A percentile compares a stretch with the other conserved stretches of the same genome.
Evolutionary conservation across 2,888 invertebrate genomes (phyloP).

Genomic region (Tinea trinotella): DNA sequence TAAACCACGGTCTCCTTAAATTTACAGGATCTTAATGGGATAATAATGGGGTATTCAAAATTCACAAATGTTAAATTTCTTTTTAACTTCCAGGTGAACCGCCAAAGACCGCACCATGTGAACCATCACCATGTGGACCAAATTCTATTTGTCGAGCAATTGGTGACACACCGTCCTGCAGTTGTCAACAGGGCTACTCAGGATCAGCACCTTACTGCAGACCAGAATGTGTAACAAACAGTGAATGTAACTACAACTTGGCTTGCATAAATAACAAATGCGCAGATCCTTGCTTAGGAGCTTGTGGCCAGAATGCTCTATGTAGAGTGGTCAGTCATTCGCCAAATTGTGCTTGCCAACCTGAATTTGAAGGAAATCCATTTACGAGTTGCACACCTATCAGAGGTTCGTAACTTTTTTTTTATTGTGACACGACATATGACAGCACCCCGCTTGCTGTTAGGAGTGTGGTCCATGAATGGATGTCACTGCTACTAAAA

Average conservation of each 20-base stretch:
- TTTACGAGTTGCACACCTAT: conserved; percentile 76
- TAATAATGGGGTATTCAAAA: too few relatives aligned
- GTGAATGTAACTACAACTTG: conserved; percentile 82
- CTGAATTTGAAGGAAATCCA: conserved; percentile 82
- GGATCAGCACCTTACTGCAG: conserved; percentile 84
- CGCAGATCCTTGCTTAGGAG: conserved; percentile 84
- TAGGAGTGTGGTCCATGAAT: too few relatives aligned
- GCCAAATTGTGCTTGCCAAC: conserved; percentile 85
- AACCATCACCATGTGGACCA: conserved; percentile 84
- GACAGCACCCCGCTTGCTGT: too few relatives aligned
- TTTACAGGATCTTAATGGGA: too few relatives aligned
- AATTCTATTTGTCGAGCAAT: conserved; percentile 78
- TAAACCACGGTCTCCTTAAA: too few relatives aligned
- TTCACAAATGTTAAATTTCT: not conserved
- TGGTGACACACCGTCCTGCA: conserved; percentile 76
- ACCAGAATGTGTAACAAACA: conserved; percentile 86
- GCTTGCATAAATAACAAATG: conserved; percentile 87
- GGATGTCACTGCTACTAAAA: too few relatives aligned
- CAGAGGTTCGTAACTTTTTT: conserved; percentile 38
- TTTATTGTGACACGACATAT: too few relatives aligned
- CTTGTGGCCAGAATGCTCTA: conserved; percentile 82
- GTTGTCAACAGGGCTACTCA: conserved; percentile 79
- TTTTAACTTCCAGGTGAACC: conserved; percentile 34
- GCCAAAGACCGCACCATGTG: conserved; percentile 67
- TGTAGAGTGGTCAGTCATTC: conserved; percentile 89